Evolutionary conservation across 2,888 invertebrate genomes (phyloP).

Genomic region (Drosophila acutilabella): DNA sequence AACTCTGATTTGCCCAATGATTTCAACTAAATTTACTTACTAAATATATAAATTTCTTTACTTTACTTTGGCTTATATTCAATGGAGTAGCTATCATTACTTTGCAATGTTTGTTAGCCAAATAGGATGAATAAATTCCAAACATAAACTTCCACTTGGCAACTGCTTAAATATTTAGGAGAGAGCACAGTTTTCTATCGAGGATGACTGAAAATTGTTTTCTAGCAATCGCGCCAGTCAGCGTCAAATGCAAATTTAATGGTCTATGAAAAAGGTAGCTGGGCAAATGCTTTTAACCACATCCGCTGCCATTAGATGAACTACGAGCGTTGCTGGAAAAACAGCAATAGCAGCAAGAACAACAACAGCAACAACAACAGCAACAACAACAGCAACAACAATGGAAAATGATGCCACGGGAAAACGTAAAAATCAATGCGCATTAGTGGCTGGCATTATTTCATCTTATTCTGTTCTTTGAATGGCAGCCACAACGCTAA

Average conservation of each 20-base stretch:
- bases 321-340: constrained; percentile 32
- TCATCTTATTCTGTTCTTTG: constrained; percentile 55
- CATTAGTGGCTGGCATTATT: constrained; percentile 74
- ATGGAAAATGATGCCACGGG: constrained; percentile 69
- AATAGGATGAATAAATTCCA: constrained; percentile 3
- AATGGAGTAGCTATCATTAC: neutral
- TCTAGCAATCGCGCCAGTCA: constrained; percentile 72
- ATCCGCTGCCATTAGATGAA: constrained; percentile 77
- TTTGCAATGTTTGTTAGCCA: neutral
- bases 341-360: constrained; percentile 31
- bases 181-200: constrained; percentile 6
- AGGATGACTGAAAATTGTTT: constrained; percentile 20
- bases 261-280: constrained; percentile 78
- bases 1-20: too few species aligned
- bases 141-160: neutral
- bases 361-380: constrained; percentile 25
- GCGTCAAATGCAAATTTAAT: constrained; percentile 80
- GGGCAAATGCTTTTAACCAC: constrained; percentile 80
- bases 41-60: too few species aligned
- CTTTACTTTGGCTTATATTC: neutral
- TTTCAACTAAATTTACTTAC: too few species aligned
- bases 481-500: constrained; percentile 50
- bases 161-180: constrained; percentile 54
- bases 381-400: constrained; percentile 43
- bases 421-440: constrained; percentile 76